phyloP scores from a whole-genome alignment of 2,797 vertebrate species.

The Phrynocephalus forsythii region DNA sequence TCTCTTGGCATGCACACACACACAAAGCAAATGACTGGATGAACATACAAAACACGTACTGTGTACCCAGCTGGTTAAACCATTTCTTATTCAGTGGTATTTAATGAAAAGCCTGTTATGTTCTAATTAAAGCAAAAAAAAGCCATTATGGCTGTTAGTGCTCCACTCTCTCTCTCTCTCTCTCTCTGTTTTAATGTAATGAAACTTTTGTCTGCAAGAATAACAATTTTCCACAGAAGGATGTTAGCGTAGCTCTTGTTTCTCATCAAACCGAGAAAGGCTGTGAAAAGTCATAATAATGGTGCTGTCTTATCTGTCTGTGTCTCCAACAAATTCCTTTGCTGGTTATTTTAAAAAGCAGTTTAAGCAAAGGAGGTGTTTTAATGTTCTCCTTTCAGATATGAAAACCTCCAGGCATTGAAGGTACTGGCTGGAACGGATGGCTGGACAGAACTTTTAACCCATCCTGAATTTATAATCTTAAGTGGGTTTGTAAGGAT shows the following conservation, averaged over 20 bases:
- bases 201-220: conserved; percentile 8
- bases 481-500: no score
- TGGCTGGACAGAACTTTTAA: no score
- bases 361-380: neutral
- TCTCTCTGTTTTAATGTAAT: neutral
- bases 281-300: neutral
- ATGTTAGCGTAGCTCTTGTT: neutral
- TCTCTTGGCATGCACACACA: neutral
- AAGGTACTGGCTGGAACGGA: neutral
- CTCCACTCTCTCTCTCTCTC: neutral
- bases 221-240: neutral
- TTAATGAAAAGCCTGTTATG: conserved; percentile 44
- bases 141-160: conserved; percentile 49
- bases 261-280: neutral
- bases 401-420: neutral
- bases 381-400: neutral
- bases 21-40: neutral
- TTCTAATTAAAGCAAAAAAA: conserved; percentile 60
- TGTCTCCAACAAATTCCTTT: neutral
- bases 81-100: neutral
- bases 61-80: neutral
- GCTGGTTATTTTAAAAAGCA: neutral
- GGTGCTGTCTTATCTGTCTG: neutral
- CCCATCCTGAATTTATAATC: no score
- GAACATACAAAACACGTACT: neutral